phyloP scores from a whole-genome alignment of 1,140 invertebrate species.

The Drosophila pectinifera region DNA sequence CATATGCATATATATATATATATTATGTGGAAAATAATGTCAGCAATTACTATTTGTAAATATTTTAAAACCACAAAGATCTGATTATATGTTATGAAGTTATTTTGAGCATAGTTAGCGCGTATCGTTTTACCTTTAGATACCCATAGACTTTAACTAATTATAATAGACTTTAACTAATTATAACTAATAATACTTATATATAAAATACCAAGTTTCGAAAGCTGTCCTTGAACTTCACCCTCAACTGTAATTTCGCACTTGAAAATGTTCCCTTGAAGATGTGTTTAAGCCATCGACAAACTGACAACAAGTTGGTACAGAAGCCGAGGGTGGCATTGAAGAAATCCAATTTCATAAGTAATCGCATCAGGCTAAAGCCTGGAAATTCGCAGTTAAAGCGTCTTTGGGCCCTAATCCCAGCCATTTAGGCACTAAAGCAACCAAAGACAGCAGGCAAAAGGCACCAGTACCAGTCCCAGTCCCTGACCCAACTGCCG shows the following conservation, averaged over 20 bases:
- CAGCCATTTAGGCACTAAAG: constrained; percentile 42
- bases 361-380: constrained; percentile 50
- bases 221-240: neutral
- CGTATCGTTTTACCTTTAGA: too few species aligned
- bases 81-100: too few species aligned
- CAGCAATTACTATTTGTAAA: too few species aligned
- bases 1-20: too few species aligned
- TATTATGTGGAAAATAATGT: too few species aligned
- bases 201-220: neutral
- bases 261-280: constrained; percentile 9
- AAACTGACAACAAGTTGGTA: constrained; percentile 13
- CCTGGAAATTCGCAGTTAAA: constrained; percentile 48
- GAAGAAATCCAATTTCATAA: constrained; percentile 55
- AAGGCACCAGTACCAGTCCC: neutral
- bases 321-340: constrained; percentile 1
- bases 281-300: constrained; percentile 24
- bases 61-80: too few species aligned
- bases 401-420: constrained; percentile 34
- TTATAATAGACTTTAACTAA: neutral
- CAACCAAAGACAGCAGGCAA: constrained; percentile 20
- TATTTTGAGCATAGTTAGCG: neutral
- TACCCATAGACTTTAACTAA: too few species aligned
- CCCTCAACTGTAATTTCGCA: neutral
- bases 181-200: neutral
- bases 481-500: constrained; percentile 3